Base-by-base conservation (phyloP, 2,888 invertebrate species). In the Helicoverpa assulta region DNA sequence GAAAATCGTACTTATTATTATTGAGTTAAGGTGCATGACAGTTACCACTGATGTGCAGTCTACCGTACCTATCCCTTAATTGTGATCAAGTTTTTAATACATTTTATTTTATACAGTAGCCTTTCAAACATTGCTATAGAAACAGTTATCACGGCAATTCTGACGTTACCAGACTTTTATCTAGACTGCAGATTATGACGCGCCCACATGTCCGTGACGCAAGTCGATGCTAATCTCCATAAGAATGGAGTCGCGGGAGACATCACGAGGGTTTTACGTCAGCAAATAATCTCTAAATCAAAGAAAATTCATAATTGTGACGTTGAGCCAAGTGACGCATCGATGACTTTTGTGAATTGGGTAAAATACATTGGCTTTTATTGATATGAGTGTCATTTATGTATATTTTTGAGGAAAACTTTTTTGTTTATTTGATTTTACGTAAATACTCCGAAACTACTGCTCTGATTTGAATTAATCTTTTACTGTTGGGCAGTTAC, bases 101-200 rank as follows among this genome's bases (percentile, higher is more conserved):
- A 21, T 21, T 21, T 21, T 21, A 21, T 26, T 26, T 26, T 4
- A 26, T 4, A 26, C 26, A 26, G 8, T 33, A 33, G 47, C 53
- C 33, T 47, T 29, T 33, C 14, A 18, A 33, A n/a, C 19, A 67
- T 56, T 43, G 21, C 70, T 71, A 73, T 81, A 77, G 81, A 55
- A 77, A 81, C 83, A 77, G 81, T 70, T 69, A 83, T 80, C 78
- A 43, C 8, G 21, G n/a, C 33, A 53, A 52, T 37, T 43, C 8
- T 50, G 26, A 70, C 80, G 69, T 70, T 65, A 74, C 18, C 8
- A 60, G 37, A 70, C 54, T 72, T 43, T 21, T 29, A 79, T 59
- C 70, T 62, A 62, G 10, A 40, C 51, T 59, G n/a, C 52, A 63
- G 67, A 73, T 71, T 61, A 60, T 78, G 65, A 69, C 67, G 58